Conservation (phyloP, 2,888 invertebrate species). For the Atrina japonica region DNA sequence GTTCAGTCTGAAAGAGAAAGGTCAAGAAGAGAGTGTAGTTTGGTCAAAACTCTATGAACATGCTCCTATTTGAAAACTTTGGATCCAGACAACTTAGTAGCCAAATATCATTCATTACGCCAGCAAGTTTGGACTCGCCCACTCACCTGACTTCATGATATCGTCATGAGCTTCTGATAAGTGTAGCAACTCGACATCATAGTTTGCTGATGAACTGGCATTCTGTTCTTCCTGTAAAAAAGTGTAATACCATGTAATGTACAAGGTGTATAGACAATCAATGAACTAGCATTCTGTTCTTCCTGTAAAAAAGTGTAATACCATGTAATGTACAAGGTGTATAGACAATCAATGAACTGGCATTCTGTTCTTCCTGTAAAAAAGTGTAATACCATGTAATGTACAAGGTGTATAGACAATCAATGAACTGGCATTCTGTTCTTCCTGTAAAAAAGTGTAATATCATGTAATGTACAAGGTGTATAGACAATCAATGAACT, state of each 20-base stretch:
- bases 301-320: slow-evolving; percentile 84
- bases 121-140: too few relatives aligned
- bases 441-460: slow-evolving; percentile 86
- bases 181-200: slow-evolving; percentile 98
- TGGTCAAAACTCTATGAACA: too few relatives aligned
- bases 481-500: slow-evolving; percentile 98
- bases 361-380: slow-evolving; percentile 94
- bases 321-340: too few relatives aligned
- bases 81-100: too few relatives aligned
- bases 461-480: too few relatives aligned
- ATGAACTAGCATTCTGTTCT: slow-evolving; percentile 98
- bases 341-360: slow-evolving; percentile 98
- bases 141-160: slow-evolving; percentile 83
- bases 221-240: slow-evolving; percentile 92
- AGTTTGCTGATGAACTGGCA: slow-evolving; percentile 98
- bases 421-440: slow-evolving; percentile 98
- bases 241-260: too few relatives aligned
- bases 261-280: slow-evolving; percentile 98
- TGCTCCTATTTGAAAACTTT: too few relatives aligned
- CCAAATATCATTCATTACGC: too few relatives aligned
- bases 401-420: too few relatives aligned
- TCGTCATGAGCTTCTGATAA: slow-evolving; percentile 92
- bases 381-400: too few relatives aligned
- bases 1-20: too few relatives aligned
- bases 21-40: too few relatives aligned